Base-by-base conservation (phyloP, 23 tunicate species). In the Halocynthia roretzi region DNA sequence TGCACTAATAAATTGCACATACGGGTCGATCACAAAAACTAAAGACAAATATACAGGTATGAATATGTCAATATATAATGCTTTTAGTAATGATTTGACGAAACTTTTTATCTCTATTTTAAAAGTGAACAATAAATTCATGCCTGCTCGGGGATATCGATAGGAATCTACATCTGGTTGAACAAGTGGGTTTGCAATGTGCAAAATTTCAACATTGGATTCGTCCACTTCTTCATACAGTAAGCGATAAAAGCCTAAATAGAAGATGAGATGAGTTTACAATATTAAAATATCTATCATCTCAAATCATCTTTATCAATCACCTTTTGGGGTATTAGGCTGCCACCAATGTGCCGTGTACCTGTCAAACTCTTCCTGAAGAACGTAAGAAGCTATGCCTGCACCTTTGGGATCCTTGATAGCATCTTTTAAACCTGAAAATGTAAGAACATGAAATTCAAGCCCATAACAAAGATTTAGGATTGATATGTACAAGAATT, bases 341-440 rank as follows among this genome's bases (percentile, higher is more conserved):
- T 96, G 88, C 99, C 99, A 96, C 92, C 96, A 96, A 67, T 86
- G 90, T 20, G 96, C 99, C 52, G 96, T 89, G 76, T 89, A 96
- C 17, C 99, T 81, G 77, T 96, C 99, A 68, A 96, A 96, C 67
- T 96, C 99, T 70, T 96, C 99, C 53, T 86, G 99, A 9, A 86
- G 81, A 57, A 96, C 80, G 60, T 96, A 96, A 18, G 83, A 85
- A 10, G 96, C 82, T 5, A 78, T 71, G 6, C 99, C 99, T 49
- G 96, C 93, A 7, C 85, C 87, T 10, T 83, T 48, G 22, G 90
- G 81, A 51, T 77, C 71, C 50, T 62, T 62, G 61, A 53, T 66
- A 12, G 5, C 53, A 65, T 51, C 54, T 56, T 81, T 72, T 5
- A 74, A 18, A 20, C 80, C 80, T 72, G 68, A 12, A 11, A 0